Conservation (phyloP, 2,113 vertebrate species). For the Zapornia atra region DNA sequence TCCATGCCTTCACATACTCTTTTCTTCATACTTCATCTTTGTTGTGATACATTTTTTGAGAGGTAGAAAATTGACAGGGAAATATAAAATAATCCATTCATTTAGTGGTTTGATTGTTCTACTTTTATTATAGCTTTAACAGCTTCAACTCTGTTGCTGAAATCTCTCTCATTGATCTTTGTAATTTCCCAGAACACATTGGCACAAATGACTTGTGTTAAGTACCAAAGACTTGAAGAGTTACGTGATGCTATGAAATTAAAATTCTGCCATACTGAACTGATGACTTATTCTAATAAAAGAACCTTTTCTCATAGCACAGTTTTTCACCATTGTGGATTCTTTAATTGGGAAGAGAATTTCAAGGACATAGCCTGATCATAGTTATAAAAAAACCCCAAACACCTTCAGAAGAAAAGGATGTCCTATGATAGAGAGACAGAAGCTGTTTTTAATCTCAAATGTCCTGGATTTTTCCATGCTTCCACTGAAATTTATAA, state of each 20-base stretch:
- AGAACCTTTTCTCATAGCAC: not conserved
- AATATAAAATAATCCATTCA: not conserved
- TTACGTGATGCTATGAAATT: not conserved
- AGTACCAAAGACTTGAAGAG: not conserved
- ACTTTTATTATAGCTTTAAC: not conserved
- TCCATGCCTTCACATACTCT: not conserved
- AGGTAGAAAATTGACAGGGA: not conserved
- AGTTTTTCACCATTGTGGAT: not conserved
- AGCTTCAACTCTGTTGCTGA: not conserved
- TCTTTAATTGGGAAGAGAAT: not conserved
- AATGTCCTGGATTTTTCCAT: not conserved
- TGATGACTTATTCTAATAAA: constrained; percentile 44
- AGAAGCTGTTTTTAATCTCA: not conserved
- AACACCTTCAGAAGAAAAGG: not conserved
- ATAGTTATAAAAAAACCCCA: not conserved
- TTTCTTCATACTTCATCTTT: not conserved
- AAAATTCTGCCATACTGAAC: not conserved
- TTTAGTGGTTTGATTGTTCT: not conserved
- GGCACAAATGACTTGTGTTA: not conserved
- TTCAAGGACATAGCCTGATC: not conserved
- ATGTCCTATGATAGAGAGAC: not conserved
- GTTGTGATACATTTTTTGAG: not conserved
- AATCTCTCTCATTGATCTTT: not conserved
- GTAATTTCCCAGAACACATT: constrained; percentile 15
- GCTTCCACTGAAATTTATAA: not conserved